Base-by-base conservation (phyloP, 2,888 invertebrate genomes). In the Celastrina argiolus region DNA sequence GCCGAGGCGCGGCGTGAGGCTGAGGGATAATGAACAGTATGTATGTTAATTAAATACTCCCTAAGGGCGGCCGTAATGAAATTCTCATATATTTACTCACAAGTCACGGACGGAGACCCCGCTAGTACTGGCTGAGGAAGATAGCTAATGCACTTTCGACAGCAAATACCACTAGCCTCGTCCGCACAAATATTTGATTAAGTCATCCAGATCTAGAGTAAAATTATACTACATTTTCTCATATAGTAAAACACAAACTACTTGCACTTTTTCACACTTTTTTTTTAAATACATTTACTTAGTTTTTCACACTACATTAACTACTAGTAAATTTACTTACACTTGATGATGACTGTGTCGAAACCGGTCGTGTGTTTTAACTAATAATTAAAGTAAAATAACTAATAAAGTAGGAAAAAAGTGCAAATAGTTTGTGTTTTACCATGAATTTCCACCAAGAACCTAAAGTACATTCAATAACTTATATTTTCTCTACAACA, bases 1-100 rank as follows among this genome's bases (percentile, higher is more conserved):
- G 16, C 39, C 2, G 41, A 41, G 4, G 4, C 51, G 12, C 51
- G 2, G 51, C 22, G 22, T 8, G 10, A 1, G 36, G 41, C 22
- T 8, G 77, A 79, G 81, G 83, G 79, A 82, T 84, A 82, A 82
- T 81, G 77, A 81, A 82, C 77, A 82, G 82, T 81, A 80, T 76
- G 75, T 80, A 83, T 83, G 85, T 80, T 86, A 85, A 87, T 87
- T 84, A 85, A 85, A 84, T 79, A 81, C 81, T 81, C 82, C 75
- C 80, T 68, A 74, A 78, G 84, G 84, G 79, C 77, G 81, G 71
- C 73, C 75, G 67, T 85, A 83, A 85, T 86, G 83, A 81, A 81
- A 83, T 82, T 74, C 78, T 72, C 75, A 75, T 76, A 76, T 80
- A 78, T 81, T 80, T 83, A 78, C 74, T 69, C 69, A 61, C 42